Percentiles rank a stretch among this genome's conserved stretches.
These are phyloP conservation scores for Cheilosia soror DNA, from an alignment of 2,888 invertebrate species.

Conservation along the genomic window DNA sequence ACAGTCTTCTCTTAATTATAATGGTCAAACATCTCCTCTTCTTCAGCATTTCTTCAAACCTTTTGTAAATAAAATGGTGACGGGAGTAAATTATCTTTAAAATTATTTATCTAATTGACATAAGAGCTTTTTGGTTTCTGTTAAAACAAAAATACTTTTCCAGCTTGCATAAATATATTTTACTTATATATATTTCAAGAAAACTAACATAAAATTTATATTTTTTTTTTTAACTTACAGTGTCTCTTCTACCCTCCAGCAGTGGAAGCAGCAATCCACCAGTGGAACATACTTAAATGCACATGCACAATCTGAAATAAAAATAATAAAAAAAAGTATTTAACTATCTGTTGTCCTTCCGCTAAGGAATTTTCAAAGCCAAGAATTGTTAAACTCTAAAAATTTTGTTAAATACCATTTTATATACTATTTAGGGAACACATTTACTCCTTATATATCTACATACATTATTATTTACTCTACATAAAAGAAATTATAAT, in stretches of 20 bases:
- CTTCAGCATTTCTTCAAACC: no score
- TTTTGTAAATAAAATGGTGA: background rate
- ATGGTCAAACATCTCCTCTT: background rate
- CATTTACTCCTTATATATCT: constrained; percentile 19
- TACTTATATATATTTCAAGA: background rate
- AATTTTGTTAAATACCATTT: constrained; percentile 49
- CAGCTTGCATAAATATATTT: background rate
- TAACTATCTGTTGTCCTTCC: constrained; percentile 44
- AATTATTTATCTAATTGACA: background rate
- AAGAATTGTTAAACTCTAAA: constrained; percentile 43
- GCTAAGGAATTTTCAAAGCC: constrained; percentile 32
- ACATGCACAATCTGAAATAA: constrained; percentile 51
- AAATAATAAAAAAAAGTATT: constrained; percentile 48
- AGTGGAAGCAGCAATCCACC: constrained; percentile 77
- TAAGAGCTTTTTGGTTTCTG: background rate
- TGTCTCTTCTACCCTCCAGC: constrained; percentile 80
- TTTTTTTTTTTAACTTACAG: constrained; percentile 76
- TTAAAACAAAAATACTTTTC: background rate
- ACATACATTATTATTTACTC: constrained; percentile 20
- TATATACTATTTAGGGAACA: constrained; percentile 28
- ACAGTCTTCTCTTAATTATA: constrained; percentile 3
- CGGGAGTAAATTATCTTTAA: background rate
- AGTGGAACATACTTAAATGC: constrained; percentile 49
- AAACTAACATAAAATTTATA: constrained; percentile 34
- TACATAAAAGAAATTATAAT: no score